Evolutionary conservation across 2,888 invertebrate species (phyloP).

Genomic region (Tortricodes alternella): DNA sequence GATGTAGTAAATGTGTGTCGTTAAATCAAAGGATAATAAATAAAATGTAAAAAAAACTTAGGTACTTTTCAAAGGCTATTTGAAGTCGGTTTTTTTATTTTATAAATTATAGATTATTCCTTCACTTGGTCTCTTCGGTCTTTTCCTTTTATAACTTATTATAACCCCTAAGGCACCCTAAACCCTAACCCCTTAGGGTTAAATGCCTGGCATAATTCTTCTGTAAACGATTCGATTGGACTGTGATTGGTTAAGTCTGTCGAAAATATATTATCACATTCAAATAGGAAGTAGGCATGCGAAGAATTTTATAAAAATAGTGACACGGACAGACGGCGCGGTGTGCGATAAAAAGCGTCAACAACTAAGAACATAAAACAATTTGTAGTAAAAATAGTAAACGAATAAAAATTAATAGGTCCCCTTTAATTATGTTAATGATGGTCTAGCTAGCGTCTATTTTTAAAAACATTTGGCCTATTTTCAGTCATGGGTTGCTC

Average conservation of each 20-base stretch:
- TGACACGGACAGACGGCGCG: constrained; percentile 9
- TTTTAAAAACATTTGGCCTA: background rate
- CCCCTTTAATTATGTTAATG: background rate
- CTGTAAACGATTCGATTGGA: too few relatives aligned
- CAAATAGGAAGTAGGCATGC: constrained; percentile 6
- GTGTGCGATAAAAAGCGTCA: background rate
- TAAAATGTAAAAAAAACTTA: too few relatives aligned
- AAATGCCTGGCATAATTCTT: too few relatives aligned
- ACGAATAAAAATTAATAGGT: background rate
- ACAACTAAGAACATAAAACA: background rate
- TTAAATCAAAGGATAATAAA: too few relatives aligned
- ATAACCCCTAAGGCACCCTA: too few relatives aligned
- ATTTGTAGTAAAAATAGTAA: background rate
- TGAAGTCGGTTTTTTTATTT: too few relatives aligned
- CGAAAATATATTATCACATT: constrained; percentile 8
- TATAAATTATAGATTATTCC: too few relatives aligned
- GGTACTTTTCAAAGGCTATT: too few relatives aligned
- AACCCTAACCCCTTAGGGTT: too few relatives aligned
- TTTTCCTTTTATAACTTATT: too few relatives aligned
- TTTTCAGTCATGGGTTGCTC: background rate
- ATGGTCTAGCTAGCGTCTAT: background rate
- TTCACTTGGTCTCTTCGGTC: too few relatives aligned
- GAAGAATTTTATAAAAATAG: constrained; percentile 25
- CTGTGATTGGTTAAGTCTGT: background rate
- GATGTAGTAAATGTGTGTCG: too few relatives aligned